Evolutionary conservation across 2,113 vertebrate species (phyloP).

Genomic region (Odobenus rosmarus): DNA sequence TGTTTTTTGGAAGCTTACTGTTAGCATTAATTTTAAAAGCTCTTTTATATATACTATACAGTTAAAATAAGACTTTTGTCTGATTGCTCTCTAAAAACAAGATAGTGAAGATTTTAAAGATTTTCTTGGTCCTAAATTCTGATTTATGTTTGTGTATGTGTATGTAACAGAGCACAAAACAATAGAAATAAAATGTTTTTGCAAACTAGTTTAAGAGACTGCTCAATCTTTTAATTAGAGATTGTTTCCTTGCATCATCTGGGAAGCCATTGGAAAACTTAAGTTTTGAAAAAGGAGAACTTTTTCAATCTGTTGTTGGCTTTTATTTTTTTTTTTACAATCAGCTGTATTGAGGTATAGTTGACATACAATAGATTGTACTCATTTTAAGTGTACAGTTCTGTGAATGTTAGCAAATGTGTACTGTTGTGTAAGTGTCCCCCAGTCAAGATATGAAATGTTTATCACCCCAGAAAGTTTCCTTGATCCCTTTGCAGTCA

Average conservation of each 20-base stretch:
- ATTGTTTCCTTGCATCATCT: not conserved
- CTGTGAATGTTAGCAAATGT: not conserved
- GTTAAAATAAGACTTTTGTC: constrained; percentile 3
- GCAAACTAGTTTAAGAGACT: not conserved
- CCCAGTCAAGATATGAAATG: not conserved
- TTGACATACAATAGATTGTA: not conserved
- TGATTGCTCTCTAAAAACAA: not conserved
- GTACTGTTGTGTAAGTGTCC: not conserved
- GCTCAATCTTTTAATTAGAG: not conserved
- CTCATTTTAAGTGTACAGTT: not conserved
- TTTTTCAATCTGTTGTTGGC: not conserved
- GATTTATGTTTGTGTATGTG: not conserved
- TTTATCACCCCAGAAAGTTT: not conserved
- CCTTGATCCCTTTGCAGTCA: not conserved
- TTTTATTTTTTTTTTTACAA: not conserved
- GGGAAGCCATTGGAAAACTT: not conserved
- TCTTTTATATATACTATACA: not conserved
- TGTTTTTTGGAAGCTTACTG: not conserved
- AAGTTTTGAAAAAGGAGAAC: not conserved
- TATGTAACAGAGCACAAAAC: not conserved
- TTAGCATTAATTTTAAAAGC: not conserved
- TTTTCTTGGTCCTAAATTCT: constrained; percentile 15
- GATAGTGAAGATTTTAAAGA: not conserved
- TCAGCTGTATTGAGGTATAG: not conserved
- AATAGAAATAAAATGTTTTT: not conserved